Base-by-base conservation (phyloP, 2,113 vertebrate genomes). In the Oncorhynchus keta region DNA sequence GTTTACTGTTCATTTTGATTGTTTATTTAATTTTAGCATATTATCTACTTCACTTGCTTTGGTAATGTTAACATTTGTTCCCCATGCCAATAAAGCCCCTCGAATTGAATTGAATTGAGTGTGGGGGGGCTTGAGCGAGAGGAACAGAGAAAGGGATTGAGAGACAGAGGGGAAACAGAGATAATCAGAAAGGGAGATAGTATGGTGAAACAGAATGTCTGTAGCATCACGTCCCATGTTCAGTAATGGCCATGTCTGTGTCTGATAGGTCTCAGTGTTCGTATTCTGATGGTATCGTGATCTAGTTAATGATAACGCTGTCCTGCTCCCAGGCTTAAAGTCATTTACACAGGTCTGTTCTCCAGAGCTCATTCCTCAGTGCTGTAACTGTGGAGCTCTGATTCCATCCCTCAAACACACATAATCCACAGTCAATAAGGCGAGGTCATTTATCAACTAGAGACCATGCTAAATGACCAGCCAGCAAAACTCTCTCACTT, bases 311-410 rank as follows among this genome's bases (percentile, higher is more conserved):
- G 45, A 61, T 26, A 55, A 28, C 30, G 26, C 59, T 12, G 61
- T 35, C 59, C 35, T 49, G 28, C 22, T 24, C 24, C 24, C 70
- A 73, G 64, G 76, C 70, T 73, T 73, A 68, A 59, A 39, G 48
- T 35, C 24, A 72, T 68, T 66, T 59, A 61, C 49, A 3, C 3
- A 3, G 20, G 57, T 13, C 59, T 22, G 59, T 62, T 62, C n/a
- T 62, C 59, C 59, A 62, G 20, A 55, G 59, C 59, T 62, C 59
- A 62, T 62, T 22, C 59, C n/a, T 62, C 59, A 62, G 59, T 22
- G 18, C 59, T 22, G 59, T 24, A 62, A 16, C 59, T 18, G 51
- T 55, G 51, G 51, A 55, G 51, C 51, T 55, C 70, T 55, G 5
- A 45, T 12, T 68, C 12, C 74, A 18, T 55, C 28, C 14, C 59